Evolutionary conservation across 2,797 vertebrate genomes (phyloP), one percentile per base, ranked within the genome.

Genomic region (Nyctibius grandis): DNA sequence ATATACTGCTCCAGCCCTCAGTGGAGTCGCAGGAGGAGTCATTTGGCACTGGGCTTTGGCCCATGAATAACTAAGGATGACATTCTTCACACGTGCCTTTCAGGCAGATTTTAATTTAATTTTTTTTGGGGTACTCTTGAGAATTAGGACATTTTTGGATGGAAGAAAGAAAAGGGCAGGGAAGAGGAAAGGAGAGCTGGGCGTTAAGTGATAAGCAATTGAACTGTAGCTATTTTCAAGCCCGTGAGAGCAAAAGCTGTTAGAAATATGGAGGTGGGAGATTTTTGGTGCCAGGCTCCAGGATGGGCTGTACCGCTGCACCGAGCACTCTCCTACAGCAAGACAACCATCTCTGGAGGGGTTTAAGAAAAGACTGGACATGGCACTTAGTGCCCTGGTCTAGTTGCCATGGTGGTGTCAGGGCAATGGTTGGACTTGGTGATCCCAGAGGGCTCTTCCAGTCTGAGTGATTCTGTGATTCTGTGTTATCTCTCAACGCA

Each of bases 231-330:
- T 44, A 5, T 59, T 92, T 79, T 68, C 68, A 82, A 88, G 70
- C 45, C 21, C 0, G 0, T 53, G 59, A 76, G 63, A 87, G 38
- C 21, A 44, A 87, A 86, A 80, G 9, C 7, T 36, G 42, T 81
- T 44, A 36, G 70, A 78, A 93, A 51, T 10, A 17, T 2, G 31
- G 38, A 65, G 38, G 13, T 25, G 53, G 42, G 57, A 92, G 25
- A 51, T n/a, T 64, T 91, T 88, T 76, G 34, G 73, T 88, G 75
- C 72, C 85, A 50, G 45, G 48, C 33, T 89, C 73, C 40, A 50
- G 53, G 57, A 47, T 6, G 59, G 70, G 40, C 11, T 8, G 2
- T 0, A 4, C 4, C 0, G 4, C 51, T 29, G n/a, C 76, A 36
- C 47, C 4, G 2, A 22, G 33, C 0, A 1, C 22, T 64, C 50